phyloP scores from a whole-genome alignment of 1,140 invertebrate genomes.

The Trichonephila clavata region DNA sequence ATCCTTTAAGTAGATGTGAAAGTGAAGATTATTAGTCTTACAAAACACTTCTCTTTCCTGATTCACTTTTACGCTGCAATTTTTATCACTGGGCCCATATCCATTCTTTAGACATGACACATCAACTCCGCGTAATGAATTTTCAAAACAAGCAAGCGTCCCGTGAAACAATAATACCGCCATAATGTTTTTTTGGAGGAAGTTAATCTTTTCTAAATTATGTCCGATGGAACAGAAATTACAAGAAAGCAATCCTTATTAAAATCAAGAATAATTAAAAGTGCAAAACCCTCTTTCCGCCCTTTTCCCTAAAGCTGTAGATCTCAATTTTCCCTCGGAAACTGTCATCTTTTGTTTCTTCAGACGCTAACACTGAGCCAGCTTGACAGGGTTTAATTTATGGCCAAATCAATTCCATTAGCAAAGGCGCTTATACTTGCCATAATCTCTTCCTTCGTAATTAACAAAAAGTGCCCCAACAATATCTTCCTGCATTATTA shows the following conservation, averaged over 20 bases:
- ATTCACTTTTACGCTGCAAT: too few relatives aligned
- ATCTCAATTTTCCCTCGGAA: slow-evolving; percentile 17
- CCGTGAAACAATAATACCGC: not conserved
- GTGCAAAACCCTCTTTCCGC: slow-evolving; percentile 6
- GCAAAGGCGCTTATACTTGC: not conserved
- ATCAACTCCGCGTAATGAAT: not conserved
- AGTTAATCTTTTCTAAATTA: not conserved
- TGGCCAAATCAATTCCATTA: slow-evolving; percentile 58
- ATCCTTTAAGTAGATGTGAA: too few relatives aligned
- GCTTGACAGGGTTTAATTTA: slow-evolving; percentile 53
- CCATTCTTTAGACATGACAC: not conserved
- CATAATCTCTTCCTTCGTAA: slow-evolving; percentile 44
- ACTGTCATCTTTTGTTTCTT: slow-evolving; percentile 57
- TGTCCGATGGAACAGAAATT: not conserved
- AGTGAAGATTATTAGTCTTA: too few relatives aligned
- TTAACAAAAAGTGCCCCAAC: slow-evolving; percentile 47
- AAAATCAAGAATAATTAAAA: slow-evolving; percentile 41
- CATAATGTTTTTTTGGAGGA: not conserved
- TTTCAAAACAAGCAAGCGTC: not conserved
- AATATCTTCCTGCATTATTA: not conserved
- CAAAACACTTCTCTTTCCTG: too few relatives aligned
- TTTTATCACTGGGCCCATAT: too few relatives aligned
- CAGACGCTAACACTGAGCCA: not conserved
- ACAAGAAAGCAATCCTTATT: not conserved
- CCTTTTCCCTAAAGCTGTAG: not conserved